Conservation (phyloP, 2,797 vertebrate species). For the Crax fasciolata region DNA sequence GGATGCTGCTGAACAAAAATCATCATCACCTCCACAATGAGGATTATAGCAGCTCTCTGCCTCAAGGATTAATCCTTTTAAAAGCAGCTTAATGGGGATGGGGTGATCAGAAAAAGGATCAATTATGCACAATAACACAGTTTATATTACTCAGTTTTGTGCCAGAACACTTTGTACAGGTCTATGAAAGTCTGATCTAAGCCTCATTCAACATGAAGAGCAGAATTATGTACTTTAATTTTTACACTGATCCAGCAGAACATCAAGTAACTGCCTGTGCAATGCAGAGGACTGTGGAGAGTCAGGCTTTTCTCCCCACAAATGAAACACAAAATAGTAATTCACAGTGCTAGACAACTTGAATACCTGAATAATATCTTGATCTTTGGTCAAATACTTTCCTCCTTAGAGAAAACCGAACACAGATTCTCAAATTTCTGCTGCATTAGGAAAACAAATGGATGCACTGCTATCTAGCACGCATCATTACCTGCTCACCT, state of each 20-base stretch:
- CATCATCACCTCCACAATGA: not conserved
- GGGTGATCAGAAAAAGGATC: not conserved
- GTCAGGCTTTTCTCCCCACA: not conserved
- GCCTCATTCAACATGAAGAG: not conserved
- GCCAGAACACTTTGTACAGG: not conserved
- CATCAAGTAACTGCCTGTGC: not conserved
- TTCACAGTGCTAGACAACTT: not conserved
- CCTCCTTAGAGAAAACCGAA: not conserved
- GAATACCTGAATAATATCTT: not conserved
- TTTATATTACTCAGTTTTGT: not conserved
- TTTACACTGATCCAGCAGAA: not conserved
- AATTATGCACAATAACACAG: not conserved
- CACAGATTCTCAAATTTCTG: slow-evolving; percentile 2
- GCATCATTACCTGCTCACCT: slow-evolving; percentile 39
- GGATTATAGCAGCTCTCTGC: not conserved
- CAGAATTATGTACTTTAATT: not conserved
- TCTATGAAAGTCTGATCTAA: not conserved
- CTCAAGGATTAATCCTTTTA: not conserved
- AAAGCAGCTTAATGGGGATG: not conserved
- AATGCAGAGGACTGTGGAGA: not conserved
- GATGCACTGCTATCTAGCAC: not conserved
- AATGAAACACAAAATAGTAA: not conserved
- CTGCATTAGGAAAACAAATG: slow-evolving; percentile 61
- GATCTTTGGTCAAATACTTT: slow-evolving; percentile 8
- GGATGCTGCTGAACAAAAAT: not conserved